Base-by-base conservation (phyloP, 2,888 invertebrate genomes). In the Pollenia angustigena region DNA sequence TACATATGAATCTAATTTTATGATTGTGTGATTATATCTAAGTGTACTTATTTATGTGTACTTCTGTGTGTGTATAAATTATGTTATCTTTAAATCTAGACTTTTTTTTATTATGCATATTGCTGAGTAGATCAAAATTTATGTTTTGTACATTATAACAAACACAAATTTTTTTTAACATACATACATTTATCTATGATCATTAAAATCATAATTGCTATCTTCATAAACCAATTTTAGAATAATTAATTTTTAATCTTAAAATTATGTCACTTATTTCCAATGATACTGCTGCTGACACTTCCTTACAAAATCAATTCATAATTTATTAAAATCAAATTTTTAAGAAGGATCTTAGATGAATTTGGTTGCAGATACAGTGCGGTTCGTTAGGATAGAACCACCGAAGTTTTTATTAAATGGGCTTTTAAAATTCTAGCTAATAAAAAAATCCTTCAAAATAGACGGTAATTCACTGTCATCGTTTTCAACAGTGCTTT, bases 131-230 rank as follows among this genome's bases (percentile, higher is more conserved):
- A 84, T 84, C 44, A 84, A 40, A 79, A 87, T 84, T 87, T 87
- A 84, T 84, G 74, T 44, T 58, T 74, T 81, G 62, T 50, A 54
- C 16, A 52, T 62, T 46, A 44, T 46, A 6, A 16, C n/a, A 52
- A 58, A 46, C 56, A 32, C 40, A 60, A 50, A 62, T 10, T 48
- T 60, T 48, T 16, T 32, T 44, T 23, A 40, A n/a, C 18, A 42
- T 69, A n/a, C 18, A 42, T 69, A n/a, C n/a, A 50, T 58, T 80
- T 80, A 86, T 82, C 82, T 82, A 75, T 71, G 74, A 64, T 75
- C 58, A 72, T 83, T 72, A 40, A 64, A 72, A 72, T 83, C 75
- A 75, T 86, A 83, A 86, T 83, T 83, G 75, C 71, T 80, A 79
- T 56, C 54, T 52, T 75, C 75, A 62, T n/a, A n/a, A 52, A 56